Evolutionary conservation across 2,113 vertebrate genomes (phyloP).

Genomic region (Anas platyrhynchos): DNA sequence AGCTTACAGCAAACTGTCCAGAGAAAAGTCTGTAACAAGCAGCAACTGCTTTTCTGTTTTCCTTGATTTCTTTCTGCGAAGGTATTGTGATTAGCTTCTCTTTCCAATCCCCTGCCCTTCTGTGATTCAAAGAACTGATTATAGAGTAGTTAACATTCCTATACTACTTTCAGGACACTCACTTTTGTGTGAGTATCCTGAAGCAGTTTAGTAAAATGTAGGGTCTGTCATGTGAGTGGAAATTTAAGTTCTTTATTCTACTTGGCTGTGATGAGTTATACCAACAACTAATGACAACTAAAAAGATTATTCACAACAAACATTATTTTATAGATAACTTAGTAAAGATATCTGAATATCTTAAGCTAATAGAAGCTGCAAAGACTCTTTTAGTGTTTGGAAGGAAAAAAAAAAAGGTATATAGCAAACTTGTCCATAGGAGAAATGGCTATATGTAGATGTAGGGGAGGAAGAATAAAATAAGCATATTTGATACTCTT

Average conservation of each 20-base stretch:
- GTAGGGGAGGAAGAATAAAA: background rate
- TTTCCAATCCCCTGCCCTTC: accelerated
- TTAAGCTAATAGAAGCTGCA: background rate
- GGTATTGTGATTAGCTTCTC: background rate
- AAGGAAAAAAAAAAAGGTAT: background rate
- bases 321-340: background rate
- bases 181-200: background rate
- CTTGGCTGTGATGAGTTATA: background rate
- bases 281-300: background rate
- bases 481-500: background rate
- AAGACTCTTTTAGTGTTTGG: background rate
- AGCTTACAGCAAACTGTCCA: background rate
- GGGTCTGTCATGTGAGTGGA: background rate
- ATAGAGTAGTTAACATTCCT: background rate
- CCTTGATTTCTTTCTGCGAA: background rate
- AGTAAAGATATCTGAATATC: background rate
- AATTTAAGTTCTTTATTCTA: background rate
- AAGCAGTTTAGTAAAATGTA: background rate
- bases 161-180: background rate
- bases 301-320: background rate
- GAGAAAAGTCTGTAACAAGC: background rate
- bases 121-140: background rate
- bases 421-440: background rate
- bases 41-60: background rate
- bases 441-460: background rate